These are phyloP conservation scores for Sericinus montela DNA, from an alignment of 2,888 invertebrate genomes.

Conservation along the genomic window DNA sequence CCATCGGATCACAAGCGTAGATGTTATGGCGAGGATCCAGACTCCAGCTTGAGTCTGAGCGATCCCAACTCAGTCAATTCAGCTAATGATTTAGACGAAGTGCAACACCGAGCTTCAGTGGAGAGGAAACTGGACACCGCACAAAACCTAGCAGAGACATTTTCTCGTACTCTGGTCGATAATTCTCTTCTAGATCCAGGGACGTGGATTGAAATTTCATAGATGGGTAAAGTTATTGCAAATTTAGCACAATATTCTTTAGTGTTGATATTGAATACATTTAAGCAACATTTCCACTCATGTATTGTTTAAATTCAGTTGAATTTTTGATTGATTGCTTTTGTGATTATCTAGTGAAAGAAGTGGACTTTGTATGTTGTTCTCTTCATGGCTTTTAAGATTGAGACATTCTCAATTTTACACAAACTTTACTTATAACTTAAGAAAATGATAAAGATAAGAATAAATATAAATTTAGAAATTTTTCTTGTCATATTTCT, in stretches of 20 bases:
- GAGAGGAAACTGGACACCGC: conserved; percentile 29
- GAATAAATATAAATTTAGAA: too few species aligned
- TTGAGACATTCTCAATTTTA: not conserved
- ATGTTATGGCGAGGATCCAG: conserved; percentile 77
- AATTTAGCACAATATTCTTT: too few species aligned
- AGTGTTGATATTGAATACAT: not conserved
- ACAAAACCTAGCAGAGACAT: conserved; percentile 36
- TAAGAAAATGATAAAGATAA: too few species aligned
- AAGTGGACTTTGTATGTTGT: not conserved
- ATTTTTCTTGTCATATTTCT: not conserved
- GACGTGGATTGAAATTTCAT: conserved; percentile 50
- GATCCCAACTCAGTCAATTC: conserved; percentile 60
- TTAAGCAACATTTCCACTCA: conserved; percentile 17
- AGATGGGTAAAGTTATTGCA: not conserved
- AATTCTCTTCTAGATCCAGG: conserved; percentile 61
- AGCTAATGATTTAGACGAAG: conserved; percentile 52
- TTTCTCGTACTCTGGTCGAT: conserved; percentile 54
- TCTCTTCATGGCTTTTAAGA: not conserved
- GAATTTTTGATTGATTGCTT: not conserved
- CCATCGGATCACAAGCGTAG: conserved; percentile 82
- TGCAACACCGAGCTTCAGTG: conserved; percentile 21
- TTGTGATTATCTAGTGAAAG: conserved; percentile 20
- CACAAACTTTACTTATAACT: too few species aligned
- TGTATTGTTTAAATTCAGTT: not conserved
- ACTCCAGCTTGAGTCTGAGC: conserved; percentile 58